Base-by-base conservation (phyloP, 2,113 vertebrate genomes). In the Cettia cetti region DNA sequence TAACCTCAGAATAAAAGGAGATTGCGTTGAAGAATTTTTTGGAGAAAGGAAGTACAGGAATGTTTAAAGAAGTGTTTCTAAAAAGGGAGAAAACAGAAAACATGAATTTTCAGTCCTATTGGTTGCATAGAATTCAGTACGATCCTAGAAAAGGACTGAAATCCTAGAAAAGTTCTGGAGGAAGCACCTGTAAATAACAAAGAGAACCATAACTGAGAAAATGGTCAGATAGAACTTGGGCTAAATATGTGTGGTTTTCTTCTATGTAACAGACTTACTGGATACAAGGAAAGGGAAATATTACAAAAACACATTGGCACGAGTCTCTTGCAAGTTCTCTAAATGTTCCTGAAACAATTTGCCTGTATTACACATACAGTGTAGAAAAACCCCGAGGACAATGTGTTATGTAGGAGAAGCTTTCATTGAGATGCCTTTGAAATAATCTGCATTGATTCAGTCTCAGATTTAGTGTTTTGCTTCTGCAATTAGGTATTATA, bases 311-410 rank as follows among this genome's bases (percentile, higher is more conserved):
- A 2, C 10, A 31, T 65, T 78, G 14, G 2, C 26, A 40, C 0
- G 2, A 40, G 2, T 33, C 3, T 70, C 11, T 28, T 31, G 2
- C 13, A 84, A 79, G n/a, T 8, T 86, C 7, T 49, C 4, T 27
- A 53, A 87, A 44, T 31, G 2, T 50, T 79, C n/a, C 13, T 44
- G 23, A 72, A 82, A 11, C 11, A n/a, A 8, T 40, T 70, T 53
- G 3, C 3, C 3, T 13, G 7, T 30, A 15, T 40, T 40, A 59
- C 4, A 31, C 13, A 28, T 8, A 15, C 1, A 44, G 4, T 1
- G 3, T 17, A 28, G 30, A 21, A 66, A 85, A 86, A 19, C 1
- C 5, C 2, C 5, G 31, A 66, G 35, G 23, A n/a, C 0, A 0
- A 2, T 33, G 7, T 59, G 15, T 24, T 63, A 42, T 4, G 1